phyloP scores from a whole-genome alignment of 1,140 invertebrate species.

The Drosophila virilis region DNA sequence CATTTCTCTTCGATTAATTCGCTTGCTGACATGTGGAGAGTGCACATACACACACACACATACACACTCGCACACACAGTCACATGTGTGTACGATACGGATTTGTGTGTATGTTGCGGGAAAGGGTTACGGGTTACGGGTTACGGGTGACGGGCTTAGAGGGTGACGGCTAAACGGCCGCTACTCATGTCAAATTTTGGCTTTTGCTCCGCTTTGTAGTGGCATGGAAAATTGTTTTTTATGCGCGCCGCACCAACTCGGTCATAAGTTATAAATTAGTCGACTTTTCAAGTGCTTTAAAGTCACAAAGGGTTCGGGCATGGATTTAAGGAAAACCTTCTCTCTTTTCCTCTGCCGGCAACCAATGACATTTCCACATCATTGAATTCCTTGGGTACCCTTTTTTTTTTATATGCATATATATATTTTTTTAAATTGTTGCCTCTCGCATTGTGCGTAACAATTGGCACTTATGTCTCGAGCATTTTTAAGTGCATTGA shows the following conservation, averaged over 20 bases:
- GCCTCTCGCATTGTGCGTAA: constrained; percentile 43
- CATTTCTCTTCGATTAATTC: constrained; percentile 84
- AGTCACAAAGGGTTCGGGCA: constrained; percentile 49
- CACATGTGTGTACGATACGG: constrained; percentile 37
- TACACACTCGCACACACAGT: constrained; percentile 31
- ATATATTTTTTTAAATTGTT: constrained; percentile 45
- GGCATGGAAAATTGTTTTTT: constrained; percentile 84
- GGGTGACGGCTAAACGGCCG: constrained; percentile 69
- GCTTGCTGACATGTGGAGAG: constrained; percentile 83
- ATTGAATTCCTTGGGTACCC: constrained; percentile 46
- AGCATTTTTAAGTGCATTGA: constrained; percentile 75
- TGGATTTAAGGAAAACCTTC: constrained; percentile 22
- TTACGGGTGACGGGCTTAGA: constrained; percentile 31
- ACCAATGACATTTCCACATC: constrained; percentile 63
- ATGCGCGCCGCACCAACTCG: constrained; percentile 46
- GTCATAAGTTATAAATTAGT: constrained; percentile 83
- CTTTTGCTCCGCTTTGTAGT: constrained; percentile 84
- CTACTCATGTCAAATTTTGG: constrained; percentile 84
- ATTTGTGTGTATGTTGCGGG: neutral
- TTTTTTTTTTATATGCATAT: constrained; percentile 36
- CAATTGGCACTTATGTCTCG: constrained; percentile 57
- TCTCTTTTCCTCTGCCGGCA: neutral
- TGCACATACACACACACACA: constrained; percentile 30
- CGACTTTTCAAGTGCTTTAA: constrained; percentile 70
- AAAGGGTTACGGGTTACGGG: constrained; percentile 55